phyloP scores from a whole-genome alignment of 2,888 invertebrate genomes.

The Tetranychus piercei region DNA sequence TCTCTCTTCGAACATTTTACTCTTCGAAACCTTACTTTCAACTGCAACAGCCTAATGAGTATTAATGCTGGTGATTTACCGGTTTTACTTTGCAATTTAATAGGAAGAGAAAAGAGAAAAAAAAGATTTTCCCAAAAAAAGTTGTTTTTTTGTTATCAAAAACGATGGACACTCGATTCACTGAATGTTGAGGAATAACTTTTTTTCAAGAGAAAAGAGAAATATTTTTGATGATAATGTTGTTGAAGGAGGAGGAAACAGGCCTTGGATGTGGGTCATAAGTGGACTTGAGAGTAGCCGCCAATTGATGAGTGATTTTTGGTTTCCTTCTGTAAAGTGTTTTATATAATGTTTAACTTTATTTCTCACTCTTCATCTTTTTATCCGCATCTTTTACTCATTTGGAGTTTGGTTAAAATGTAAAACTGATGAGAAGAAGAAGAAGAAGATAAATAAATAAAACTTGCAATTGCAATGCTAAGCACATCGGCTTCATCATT shows the following conservation, averaged over 20 bases:
- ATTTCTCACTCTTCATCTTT: not conserved
- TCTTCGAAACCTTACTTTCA: not conserved
- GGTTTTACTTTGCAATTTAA: not conserved
- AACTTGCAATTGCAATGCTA: not conserved
- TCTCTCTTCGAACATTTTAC: not conserved
- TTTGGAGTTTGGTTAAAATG: no score
- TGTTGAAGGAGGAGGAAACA: not conserved
- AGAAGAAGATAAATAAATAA: not conserved
- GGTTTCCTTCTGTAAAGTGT: not conserved
- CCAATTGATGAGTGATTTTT: not conserved
- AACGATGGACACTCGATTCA: not conserved
- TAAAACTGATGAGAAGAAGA: no score
- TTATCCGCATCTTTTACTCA: not conserved
- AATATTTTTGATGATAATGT: no score
- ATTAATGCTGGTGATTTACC: not conserved
- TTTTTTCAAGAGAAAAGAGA: not conserved
- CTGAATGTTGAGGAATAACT: not conserved
- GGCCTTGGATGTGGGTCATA: conserved; percentile 1
- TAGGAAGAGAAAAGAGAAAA: not conserved
- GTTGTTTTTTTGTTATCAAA: not conserved
- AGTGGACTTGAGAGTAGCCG: not conserved
- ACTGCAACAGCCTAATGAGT: not conserved
- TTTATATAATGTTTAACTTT: not conserved
- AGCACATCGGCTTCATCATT: not conserved
- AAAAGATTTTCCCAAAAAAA: not conserved